A percentile compares a stretch with the other conserved stretches of the same genome.
Conservation (phyloP, 1,140 invertebrate species). For the Drosophila sproati region DNA sequence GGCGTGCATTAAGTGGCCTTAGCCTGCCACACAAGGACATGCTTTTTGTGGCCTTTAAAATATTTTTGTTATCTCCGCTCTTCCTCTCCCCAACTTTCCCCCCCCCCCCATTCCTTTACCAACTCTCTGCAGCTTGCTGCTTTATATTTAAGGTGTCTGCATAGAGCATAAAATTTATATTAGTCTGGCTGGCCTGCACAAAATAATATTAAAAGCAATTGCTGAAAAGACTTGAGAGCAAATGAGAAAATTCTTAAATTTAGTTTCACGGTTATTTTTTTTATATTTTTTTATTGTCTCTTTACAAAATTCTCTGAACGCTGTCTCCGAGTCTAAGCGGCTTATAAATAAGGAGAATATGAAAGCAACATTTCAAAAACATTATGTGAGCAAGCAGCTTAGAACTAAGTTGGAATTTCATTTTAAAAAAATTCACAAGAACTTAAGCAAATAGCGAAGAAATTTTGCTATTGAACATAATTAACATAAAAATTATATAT, state of each 20-base stretch:
- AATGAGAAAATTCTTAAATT: constrained; percentile 20
- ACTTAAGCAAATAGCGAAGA: background rate
- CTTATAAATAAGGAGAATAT: constrained; percentile 21
- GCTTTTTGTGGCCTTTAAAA: constrained; percentile 77
- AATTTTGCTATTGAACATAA: background rate
- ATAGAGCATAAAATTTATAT: constrained; percentile 62
- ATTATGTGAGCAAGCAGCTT: constrained; percentile 33
- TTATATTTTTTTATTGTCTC: background rate
- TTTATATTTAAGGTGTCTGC: constrained; percentile 50
- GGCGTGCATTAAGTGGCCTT: constrained; percentile 81
- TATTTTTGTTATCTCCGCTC: constrained; percentile 35
- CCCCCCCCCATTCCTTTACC: background rate
- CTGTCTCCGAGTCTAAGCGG: constrained; percentile 10
- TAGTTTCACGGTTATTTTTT: constrained; percentile 13
- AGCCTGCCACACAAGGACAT: constrained; percentile 73
- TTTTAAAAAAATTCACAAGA: background rate
- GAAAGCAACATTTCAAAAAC: constrained; percentile 14
- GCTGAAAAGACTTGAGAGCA: constrained; percentile 21
- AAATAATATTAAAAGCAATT: constrained; percentile 42
- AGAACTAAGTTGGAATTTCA: background rate
- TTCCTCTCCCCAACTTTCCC: background rate
- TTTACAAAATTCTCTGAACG: background rate
- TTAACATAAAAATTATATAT: background rate
- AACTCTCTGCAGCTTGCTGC: background rate
- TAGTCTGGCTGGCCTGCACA: constrained; percentile 31